phyloP scores from a whole-genome alignment of 2,113 vertebrate genomes.

The Procavia capensis region DNA sequence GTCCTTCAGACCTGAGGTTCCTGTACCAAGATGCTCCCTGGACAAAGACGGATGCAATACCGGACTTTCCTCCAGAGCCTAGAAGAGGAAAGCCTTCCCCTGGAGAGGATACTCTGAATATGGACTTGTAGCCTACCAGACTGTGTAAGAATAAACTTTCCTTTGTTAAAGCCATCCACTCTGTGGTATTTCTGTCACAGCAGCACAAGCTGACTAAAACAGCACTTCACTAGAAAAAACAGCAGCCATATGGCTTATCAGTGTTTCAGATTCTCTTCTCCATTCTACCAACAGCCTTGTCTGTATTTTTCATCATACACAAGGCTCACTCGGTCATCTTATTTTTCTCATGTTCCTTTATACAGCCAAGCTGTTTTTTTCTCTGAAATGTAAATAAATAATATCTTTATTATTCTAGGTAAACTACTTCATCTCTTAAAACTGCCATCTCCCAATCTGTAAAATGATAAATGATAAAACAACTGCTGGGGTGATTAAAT shows the following conservation, averaged over 20 bases:
- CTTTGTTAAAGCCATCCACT: no score
- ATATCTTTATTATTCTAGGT: neutral
- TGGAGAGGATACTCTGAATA: no score
- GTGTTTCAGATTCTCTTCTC: neutral
- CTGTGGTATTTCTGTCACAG: no score
- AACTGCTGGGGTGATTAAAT: neutral
- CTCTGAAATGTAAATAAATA: constrained; percentile 25
- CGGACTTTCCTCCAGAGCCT: no score
- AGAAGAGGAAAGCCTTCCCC: no score
- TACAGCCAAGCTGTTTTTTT: neutral
- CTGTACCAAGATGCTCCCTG: no score
- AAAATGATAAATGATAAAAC: neutral
- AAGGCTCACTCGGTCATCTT: neutral
- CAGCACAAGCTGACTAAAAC: no score
- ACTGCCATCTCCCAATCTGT: neutral
- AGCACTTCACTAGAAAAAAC: neutral
- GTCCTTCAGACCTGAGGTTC: no score
- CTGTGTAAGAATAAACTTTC: no score
- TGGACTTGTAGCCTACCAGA: no score
- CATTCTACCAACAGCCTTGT: neutral
- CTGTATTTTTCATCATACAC: neutral
- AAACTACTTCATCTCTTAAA: constrained; percentile 8
- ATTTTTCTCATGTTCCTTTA: neutral
- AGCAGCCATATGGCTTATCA: neutral
- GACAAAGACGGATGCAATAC: no score